These are phyloP conservation scores for Trypoxylus dichotomus DNA, from an alignment of 1,140 invertebrate genomes.

Conservation along the genomic window DNA sequence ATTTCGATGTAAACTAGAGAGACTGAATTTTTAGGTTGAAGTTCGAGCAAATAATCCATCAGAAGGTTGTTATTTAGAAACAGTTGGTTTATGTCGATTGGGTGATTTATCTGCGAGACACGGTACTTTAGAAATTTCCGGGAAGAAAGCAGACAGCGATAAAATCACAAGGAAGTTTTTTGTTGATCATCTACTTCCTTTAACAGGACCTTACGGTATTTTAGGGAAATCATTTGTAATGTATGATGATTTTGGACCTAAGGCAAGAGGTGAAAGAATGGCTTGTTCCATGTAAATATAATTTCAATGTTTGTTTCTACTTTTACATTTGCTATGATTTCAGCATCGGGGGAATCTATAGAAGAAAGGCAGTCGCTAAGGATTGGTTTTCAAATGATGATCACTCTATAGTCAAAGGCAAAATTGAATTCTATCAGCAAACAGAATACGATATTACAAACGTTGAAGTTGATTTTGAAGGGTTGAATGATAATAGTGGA, in stretches of 20 bases:
- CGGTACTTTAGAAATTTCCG: conserved; percentile 73
- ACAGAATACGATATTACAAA: conserved; percentile 82
- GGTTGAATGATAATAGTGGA: conserved; percentile 66
- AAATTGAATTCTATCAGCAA: conserved; percentile 81
- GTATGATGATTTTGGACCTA: conserved; percentile 84
- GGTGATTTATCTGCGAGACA: conserved; percentile 71
- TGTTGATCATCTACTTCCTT: conserved; percentile 75
- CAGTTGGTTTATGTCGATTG: conserved; percentile 64
- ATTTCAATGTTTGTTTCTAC: conserved; percentile 3
- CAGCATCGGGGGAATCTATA: conserved; percentile 73
- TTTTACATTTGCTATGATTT: conserved; percentile 38
- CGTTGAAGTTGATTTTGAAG: conserved; percentile 76
- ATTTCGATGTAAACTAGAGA: too few species aligned
- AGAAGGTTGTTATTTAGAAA: conserved; percentile 58
- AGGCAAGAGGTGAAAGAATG: conserved; percentile 81
- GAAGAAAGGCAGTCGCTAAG: conserved; percentile 80
- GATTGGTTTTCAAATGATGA: conserved; percentile 86
- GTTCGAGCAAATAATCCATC: conserved; percentile 51
- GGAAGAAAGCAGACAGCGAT: conserved; percentile 65
- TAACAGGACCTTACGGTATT: conserved; percentile 75
- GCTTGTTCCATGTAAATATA: conserved; percentile 79
- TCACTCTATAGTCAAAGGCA: conserved; percentile 64
- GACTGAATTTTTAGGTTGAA: conserved; percentile 51
- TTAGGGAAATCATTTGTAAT: conserved; percentile 85
- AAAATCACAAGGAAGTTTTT: conserved; percentile 72